Conservation (phyloP, 1,140 invertebrate species). For the Lasioglossum albipes region DNA sequence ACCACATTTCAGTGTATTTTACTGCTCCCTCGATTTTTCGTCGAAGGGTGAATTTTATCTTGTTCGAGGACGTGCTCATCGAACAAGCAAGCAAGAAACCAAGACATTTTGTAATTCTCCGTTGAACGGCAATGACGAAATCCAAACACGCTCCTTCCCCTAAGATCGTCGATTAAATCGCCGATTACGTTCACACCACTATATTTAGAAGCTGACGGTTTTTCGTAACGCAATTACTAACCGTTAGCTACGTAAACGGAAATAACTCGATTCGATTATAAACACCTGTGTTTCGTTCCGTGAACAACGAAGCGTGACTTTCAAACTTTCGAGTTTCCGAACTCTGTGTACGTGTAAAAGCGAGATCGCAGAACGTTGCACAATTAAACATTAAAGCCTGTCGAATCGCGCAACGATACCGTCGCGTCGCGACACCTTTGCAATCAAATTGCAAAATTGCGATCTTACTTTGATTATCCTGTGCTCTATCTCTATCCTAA, state of each 20-base stretch:
- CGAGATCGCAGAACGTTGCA: too few relatives aligned
- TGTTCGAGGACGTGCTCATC: background rate
- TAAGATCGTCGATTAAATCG: background rate
- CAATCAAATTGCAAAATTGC: too few relatives aligned
- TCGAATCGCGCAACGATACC: too few relatives aligned
- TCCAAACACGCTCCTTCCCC: background rate
- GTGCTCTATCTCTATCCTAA: too few relatives aligned
- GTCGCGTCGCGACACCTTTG: too few relatives aligned
- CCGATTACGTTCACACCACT: background rate
- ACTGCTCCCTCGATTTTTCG: background rate
- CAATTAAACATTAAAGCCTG: too few relatives aligned
- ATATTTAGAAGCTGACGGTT: slow-evolving; percentile 35
- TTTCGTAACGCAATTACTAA: background rate
- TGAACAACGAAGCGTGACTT: too few relatives aligned
- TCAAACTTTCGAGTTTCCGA: too few relatives aligned
- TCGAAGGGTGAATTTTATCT: background rate
- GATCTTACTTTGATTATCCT: too few relatives aligned
- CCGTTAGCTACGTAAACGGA: background rate
- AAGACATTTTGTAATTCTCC: slow-evolving; percentile 22
- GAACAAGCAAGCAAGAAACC: background rate
- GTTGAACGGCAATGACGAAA: background rate
- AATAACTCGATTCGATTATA: background rate
- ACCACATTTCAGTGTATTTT: background rate
- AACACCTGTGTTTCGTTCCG: background rate
- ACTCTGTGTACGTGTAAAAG: too few relatives aligned